These are phyloP conservation scores for Paguma larvata DNA, from an alignment of 2,797 vertebrate species.

Conservation along the genomic window DNA sequence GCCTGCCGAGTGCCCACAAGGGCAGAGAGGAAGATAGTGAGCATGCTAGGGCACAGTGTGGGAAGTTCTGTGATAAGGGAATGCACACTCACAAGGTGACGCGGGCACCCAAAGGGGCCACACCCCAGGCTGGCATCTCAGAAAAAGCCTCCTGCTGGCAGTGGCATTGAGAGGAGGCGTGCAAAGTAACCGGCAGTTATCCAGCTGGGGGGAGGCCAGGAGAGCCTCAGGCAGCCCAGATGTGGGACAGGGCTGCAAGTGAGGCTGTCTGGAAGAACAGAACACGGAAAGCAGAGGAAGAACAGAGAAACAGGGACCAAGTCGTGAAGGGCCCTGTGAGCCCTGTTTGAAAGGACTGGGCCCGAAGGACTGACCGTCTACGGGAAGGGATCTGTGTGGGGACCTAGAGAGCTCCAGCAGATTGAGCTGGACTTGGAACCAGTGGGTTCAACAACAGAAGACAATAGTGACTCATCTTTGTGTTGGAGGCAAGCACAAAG, in stretches of 20 bases:
- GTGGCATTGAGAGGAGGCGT: background rate
- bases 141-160: background rate
- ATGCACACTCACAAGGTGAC: background rate
- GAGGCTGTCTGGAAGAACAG: background rate
- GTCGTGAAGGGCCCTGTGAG: background rate
- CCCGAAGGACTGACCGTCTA: background rate
- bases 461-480: background rate
- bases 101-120: background rate
- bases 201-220: background rate
- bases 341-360: background rate
- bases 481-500: background rate
- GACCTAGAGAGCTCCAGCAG: background rate
- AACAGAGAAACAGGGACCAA: background rate
- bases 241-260: background rate
- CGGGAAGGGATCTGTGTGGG: background rate
- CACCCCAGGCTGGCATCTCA: background rate
- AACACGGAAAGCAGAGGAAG: background rate
- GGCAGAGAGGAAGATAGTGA: background rate
- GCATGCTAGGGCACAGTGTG: fast-evolving
- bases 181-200: background rate
- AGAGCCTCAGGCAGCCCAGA: background rate
- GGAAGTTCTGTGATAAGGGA: background rate
- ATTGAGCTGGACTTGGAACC: background rate
- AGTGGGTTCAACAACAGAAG: background rate
- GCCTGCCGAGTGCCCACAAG: background rate